Percentiles rank a stretch among this genome's conserved stretches.
Evolutionary conservation across 1,140 invertebrate species (phyloP).

Genomic region (Leucophenga varia): DNA sequence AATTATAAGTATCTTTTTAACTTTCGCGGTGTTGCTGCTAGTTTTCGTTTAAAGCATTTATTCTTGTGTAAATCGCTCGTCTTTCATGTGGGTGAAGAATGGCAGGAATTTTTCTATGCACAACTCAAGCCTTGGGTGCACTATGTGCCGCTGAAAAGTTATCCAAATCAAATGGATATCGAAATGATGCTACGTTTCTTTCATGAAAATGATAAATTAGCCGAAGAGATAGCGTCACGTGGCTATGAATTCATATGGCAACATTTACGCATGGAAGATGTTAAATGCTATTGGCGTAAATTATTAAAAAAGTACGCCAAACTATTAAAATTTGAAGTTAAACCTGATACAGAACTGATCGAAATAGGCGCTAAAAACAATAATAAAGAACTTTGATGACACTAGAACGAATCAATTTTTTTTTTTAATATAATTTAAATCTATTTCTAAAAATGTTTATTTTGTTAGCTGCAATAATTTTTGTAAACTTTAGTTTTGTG

Average conservation of each 20-base stretch:
- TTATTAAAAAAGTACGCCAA: constrained; percentile 77
- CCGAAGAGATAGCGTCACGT: constrained; percentile 77
- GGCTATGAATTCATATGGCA: constrained; percentile 82
- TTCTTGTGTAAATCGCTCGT: constrained; percentile 94
- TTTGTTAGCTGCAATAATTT: too few relatives aligned
- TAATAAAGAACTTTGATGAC: neutral
- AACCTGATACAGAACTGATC: constrained; percentile 62
- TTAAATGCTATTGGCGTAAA: constrained; percentile 85
- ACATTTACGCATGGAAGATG: constrained; percentile 79
- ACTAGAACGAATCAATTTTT: too few relatives aligned
- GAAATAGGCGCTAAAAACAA: constrained; percentile 2
- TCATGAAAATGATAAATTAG: constrained; percentile 72
- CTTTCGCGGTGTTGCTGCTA: constrained; percentile 94
- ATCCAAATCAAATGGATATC: constrained; percentile 69
- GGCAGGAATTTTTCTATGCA: constrained; percentile 95
- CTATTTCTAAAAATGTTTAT: too few relatives aligned
- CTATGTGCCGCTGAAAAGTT: constrained; percentile 84
- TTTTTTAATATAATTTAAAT: too few relatives aligned
- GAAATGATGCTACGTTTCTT: constrained; percentile 76
- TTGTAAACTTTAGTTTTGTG: too few relatives aligned
- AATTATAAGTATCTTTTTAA: constrained; percentile 95
- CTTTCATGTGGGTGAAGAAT: constrained; percentile 92
- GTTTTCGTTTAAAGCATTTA: constrained; percentile 95
- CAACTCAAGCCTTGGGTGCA: constrained; percentile 93
- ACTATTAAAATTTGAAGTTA: constrained; percentile 71